phyloP scores from a whole-genome alignment of 1,140 invertebrate genomes.

The Archivesica marissinica region DNA sequence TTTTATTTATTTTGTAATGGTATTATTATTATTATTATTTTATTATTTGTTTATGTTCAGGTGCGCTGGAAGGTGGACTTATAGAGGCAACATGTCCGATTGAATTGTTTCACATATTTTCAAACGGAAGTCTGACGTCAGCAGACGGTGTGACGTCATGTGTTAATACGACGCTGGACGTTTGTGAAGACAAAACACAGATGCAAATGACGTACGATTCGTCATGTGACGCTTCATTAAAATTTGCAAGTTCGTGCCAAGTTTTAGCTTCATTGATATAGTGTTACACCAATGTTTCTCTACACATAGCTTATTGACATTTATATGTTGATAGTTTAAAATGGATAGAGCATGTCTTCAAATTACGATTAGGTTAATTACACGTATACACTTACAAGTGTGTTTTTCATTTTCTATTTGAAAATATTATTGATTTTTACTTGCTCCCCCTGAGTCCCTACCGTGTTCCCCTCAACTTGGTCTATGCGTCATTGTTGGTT shows the following conservation, averaged over 20 bases:
- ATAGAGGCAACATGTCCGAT: slow-evolving; percentile 52
- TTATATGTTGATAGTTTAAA: too few relatives aligned
- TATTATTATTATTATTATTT: not conserved
- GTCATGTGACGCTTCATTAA: slow-evolving; percentile 37
- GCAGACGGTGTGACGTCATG: not conserved
- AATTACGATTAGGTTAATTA: too few relatives aligned
- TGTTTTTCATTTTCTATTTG: too few relatives aligned
- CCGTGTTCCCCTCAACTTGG: not conserved
- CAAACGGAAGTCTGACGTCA: slow-evolving; percentile 35
- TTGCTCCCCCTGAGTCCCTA: not conserved
- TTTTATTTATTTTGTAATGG: too few relatives aligned
- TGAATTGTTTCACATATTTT: slow-evolving; percentile 27
- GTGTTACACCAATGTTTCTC: too few relatives aligned
- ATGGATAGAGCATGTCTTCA: too few relatives aligned
- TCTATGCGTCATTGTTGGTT: not conserved
- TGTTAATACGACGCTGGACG: slow-evolving; percentile 19
- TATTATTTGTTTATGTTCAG: not conserved
- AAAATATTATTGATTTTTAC: too few relatives aligned
- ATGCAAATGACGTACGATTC: slow-evolving; percentile 15
- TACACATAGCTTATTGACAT: too few relatives aligned
- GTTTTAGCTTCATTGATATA: too few relatives aligned
- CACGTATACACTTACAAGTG: too few relatives aligned
- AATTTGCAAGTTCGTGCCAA: slow-evolving; percentile 41
- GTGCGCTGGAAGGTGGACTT: slow-evolving; percentile 1
- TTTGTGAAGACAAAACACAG: slow-evolving; percentile 53